Conservation (phyloP, 1,140 invertebrate genomes). For the Megalopta genalis region DNA sequence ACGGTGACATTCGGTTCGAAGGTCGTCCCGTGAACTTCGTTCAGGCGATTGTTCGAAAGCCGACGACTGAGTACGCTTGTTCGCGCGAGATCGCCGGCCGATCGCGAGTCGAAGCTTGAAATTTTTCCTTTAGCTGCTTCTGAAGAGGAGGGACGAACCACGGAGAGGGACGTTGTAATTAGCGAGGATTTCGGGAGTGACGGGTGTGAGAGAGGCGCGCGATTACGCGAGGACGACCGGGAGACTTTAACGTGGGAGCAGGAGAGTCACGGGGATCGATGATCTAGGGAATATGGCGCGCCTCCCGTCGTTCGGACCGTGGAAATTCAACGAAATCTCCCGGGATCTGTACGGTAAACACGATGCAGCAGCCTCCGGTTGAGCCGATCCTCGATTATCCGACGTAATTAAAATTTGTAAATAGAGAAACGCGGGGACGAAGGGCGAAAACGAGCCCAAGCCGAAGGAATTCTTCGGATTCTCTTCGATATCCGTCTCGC, state of each 20-base stretch:
- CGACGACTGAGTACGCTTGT: neutral
- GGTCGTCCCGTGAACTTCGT: neutral
- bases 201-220: neutral
- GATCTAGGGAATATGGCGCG: neutral
- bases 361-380: no score
- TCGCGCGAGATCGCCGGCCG: conserved; percentile 16
- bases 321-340: no score
- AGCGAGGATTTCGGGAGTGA: neutral
- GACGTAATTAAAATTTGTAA: no score
- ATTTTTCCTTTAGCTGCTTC: conserved; percentile 44
- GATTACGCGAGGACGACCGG: neutral
- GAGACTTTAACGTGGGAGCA: neutral
- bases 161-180: neutral
- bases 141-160: neutral
- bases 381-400: no score
- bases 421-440: no score
- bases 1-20: neutral
- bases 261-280: neutral
- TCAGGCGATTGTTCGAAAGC: neutral
- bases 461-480: no score
- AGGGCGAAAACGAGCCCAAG: no score
- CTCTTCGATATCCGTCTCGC: no score
- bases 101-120: conserved; percentile 30
- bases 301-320: no score
- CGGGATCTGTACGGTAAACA: no score